Evolutionary conservation across 2,888 invertebrate species (phyloP).

Genomic region (Cephus pygmeus): DNA sequence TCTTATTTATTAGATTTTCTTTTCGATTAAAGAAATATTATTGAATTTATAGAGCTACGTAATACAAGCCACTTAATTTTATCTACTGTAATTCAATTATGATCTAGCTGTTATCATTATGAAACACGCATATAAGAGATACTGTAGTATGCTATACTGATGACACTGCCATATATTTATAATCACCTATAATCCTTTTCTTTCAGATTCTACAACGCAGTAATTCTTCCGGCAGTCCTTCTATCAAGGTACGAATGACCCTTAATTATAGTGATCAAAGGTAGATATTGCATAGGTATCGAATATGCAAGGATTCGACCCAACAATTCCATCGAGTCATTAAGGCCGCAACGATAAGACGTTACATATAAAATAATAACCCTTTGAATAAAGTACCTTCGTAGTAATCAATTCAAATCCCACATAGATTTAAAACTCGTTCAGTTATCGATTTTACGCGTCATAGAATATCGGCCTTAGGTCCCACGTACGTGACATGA

Average conservation of each 20-base stretch:
- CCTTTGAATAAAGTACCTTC: neutral
- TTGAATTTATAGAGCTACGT: neutral
- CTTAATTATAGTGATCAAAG: neutral
- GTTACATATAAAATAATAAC: neutral
- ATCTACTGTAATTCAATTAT: neutral
- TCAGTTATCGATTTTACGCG: neutral
- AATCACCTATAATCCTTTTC: neutral
- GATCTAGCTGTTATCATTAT: neutral
- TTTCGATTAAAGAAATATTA: neutral
- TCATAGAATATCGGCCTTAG: neutral
- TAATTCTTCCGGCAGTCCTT: constrained; percentile 22
- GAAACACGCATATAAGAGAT: neutral
- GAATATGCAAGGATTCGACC: neutral
- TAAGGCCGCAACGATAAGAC: neutral
- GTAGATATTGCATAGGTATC: neutral
- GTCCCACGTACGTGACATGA: neutral
- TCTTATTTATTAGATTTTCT: neutral
- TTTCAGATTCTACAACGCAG: constrained; percentile 43
- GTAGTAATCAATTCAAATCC: neutral
- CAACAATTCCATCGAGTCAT: neutral
- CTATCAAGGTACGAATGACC: constrained; percentile 27
- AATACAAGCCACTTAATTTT: neutral
- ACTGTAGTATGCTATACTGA: neutral
- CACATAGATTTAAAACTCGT: neutral
- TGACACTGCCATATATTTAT: neutral